Evolutionary conservation across 2,797 vertebrate species (phyloP).

Genomic region (Danio choprae): DNA sequence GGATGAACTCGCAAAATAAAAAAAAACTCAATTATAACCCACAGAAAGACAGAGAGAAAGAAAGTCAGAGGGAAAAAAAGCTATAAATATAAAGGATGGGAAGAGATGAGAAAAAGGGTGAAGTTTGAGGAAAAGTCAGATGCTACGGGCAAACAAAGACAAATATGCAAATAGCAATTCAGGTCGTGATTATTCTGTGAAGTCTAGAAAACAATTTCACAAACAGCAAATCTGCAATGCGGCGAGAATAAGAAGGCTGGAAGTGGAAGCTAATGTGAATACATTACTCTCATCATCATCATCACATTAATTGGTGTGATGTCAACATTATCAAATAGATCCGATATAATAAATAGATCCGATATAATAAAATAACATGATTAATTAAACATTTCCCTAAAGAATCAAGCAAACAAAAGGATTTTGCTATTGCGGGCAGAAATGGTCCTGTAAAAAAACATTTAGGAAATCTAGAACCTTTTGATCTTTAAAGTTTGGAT

Average conservation of each 20-base stretch:
- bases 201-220: slow-evolving; percentile 26
- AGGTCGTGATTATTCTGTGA: slow-evolving; percentile 31
- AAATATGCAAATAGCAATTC: slow-evolving; percentile 44
- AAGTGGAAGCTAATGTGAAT: slow-evolving; percentile 10
- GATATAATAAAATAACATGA: neutral
- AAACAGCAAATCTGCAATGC: slow-evolving; percentile 26
- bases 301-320: slow-evolving; percentile 5
- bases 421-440: neutral
- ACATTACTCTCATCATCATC: neutral
- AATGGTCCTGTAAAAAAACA: neutral
- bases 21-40: slow-evolving; percentile 50
- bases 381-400: neutral
- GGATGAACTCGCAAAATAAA: slow-evolving; percentile 45
- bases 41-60: neutral
- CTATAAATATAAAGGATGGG: neutral
- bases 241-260: neutral
- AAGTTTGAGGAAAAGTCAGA: slow-evolving; percentile 26
- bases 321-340: slow-evolving; percentile 2
- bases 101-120: slow-evolving; percentile 3
- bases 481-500: neutral
- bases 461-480: neutral
- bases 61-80: neutral
- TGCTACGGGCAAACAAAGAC: neutral
- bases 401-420: neutral
- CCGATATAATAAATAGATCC: slow-evolving; percentile 3